Base-by-base conservation (phyloP, 2,113 vertebrate species). In the Sardina pilchardus region DNA sequence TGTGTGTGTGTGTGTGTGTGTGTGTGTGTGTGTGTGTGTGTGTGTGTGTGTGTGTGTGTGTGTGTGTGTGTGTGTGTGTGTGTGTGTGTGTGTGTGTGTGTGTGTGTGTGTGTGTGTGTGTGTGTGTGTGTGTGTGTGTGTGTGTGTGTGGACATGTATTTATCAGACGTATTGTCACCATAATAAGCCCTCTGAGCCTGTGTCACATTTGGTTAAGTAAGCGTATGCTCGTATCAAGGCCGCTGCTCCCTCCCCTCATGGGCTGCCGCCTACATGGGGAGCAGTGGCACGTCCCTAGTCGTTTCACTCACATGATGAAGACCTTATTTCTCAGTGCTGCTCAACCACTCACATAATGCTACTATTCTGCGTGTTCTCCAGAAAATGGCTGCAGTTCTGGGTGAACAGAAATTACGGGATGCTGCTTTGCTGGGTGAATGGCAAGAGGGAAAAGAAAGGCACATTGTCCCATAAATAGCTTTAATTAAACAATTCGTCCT, bases 401-500 rank as follows among this genome's bases (percentile, higher is more conserved):
- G 30, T 14, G 30, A 78, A 78, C 17, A 36, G 39, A 78, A 78
- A 14, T 78, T 12, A 78, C 36, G 36, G 3, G 63, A 71, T 78
- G 71, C 30, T 78, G 16, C 30, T 78, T 36, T 39, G 1, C 71
- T 36, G 30, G 71, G 71, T 39, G 34, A 39, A 34, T 5, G 34
- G 71, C 30, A 78, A 34, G 30, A 12, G 26, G 26, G 26, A 78
- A 34, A 78, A 78, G 71, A 78, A 34, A 78, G 71, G 71, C 71
- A 78, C 26, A 78, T 36, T 34, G 71, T 39, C 83, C 85, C 44
- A 88, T 87, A 81, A 88, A 88, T 88, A 88, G 44, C 12, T 83
- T 86, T 83, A 90, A 87, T 88, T 88, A 87, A 90, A 81, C 84
- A 59, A 43, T 85, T 84, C 81, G 82, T 45, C 42, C 83, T 78